These are phyloP conservation scores for Medauroidea extradentata DNA, from an alignment of 1,140 invertebrate genomes.

Conservation along the genomic window DNA sequence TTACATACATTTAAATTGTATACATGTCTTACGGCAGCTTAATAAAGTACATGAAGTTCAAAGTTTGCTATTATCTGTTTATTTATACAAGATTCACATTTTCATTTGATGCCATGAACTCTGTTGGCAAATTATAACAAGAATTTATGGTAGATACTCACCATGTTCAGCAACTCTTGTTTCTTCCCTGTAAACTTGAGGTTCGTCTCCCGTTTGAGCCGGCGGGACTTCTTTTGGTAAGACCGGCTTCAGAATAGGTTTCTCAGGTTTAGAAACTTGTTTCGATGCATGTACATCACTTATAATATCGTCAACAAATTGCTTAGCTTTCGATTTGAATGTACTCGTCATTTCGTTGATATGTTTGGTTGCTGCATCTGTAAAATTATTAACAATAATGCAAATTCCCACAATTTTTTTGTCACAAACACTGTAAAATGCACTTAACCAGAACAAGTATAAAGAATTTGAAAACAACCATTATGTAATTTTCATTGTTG, in stretches of 20 bases:
- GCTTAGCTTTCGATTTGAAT: constrained; percentile 65
- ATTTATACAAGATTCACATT: too few species aligned
- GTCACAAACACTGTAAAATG: background rate
- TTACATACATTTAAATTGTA: too few species aligned
- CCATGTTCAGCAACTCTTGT: constrained; percentile 63
- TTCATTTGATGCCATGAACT: too few species aligned
- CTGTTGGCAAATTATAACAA: too few species aligned
- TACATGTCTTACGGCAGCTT: too few species aligned
- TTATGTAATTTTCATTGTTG: too few species aligned
- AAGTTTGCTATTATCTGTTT: too few species aligned
- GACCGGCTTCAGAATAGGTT: constrained; percentile 47
- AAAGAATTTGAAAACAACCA: too few species aligned
- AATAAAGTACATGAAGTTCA: too few species aligned
- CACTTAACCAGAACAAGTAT: too few species aligned
- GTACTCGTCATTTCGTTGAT: constrained; percentile 62
- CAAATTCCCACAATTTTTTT: background rate
- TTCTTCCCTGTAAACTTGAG: constrained; percentile 66
- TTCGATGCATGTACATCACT: constrained; percentile 50
- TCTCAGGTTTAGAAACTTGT: constrained; percentile 35
- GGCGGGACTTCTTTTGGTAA: constrained; percentile 33
- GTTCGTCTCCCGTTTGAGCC: constrained; percentile 46
- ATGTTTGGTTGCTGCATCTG: constrained; percentile 56
- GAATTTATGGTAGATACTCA: constrained; percentile 45
- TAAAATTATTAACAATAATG: constrained; percentile 24
- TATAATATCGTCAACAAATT: constrained; percentile 62